Evolutionary conservation across 2,888 invertebrate species (phyloP), one percentile per base, ranked within the genome.

Genomic region (Cyrtodaria siliqua): DNA sequence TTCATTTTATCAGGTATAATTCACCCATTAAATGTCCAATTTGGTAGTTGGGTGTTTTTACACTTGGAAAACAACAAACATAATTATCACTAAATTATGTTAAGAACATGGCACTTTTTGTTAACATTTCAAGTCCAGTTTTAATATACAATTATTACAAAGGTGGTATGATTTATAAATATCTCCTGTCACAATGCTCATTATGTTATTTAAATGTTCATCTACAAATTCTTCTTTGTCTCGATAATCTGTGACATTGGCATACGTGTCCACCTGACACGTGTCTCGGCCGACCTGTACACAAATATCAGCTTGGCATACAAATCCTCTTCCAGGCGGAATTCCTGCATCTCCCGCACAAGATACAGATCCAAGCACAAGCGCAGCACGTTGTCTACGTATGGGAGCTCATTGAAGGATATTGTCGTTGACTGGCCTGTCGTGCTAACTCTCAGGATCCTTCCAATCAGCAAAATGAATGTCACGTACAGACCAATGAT

Each of bases 291-390:
- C 29, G 99, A 93, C 42, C 99, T 96, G 93, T 98, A 99, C 86
- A 99, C 95, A 96, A 99, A 99, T 91, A 99, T 96, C 64, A 99
- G 94, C 95, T 99, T 99, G 72, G 99, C 98, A 93, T 98, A 99
- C 38, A 99, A 95, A 93, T 99, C 99, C 94, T 99, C 99, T 93
- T 99, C 99, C 53, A 99, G 94, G 9, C 96, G 95, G 84, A 98
- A 95, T 91, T 99, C 99, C 62, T 96, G 95, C 66, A 97, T 97
- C 94, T 99, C 99, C 56, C 99, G 96, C 12, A 99, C 99, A 76
- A 95, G 90, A 91, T 95, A 95, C 70, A 95, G 94, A 86, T 95
- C 94, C 47, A 94, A 91, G 86, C 94, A 94, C 26, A 95, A 92
- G 83, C 94, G 94, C 59, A 95, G 91, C 53, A 95, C 91, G 74